Conservation (phyloP, 2,888 invertebrate species). For the Polyploca ridens region DNA sequence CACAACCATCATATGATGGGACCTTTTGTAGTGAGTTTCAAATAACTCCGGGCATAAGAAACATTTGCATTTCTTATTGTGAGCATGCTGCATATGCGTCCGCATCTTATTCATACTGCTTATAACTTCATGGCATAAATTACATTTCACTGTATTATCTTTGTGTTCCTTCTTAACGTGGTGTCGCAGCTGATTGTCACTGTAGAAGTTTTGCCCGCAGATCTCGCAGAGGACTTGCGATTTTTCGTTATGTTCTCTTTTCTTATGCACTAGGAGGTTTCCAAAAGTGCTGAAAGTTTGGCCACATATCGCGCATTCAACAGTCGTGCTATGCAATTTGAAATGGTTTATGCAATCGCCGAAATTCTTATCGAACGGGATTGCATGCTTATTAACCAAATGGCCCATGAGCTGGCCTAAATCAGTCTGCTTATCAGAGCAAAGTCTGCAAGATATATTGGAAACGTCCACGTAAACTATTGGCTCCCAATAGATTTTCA, state of each 20-base stretch:
- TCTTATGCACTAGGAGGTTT: constrained; percentile 45
- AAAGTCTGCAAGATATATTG: constrained; percentile 36
- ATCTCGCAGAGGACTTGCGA: constrained; percentile 45
- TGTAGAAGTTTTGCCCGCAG: constrained; percentile 48
- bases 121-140: constrained; percentile 50
- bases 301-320: constrained; percentile 45
- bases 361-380: constrained; percentile 28
- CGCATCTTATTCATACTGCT: constrained; percentile 50
- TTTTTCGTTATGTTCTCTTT: constrained; percentile 39
- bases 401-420: constrained; percentile 36
- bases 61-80: constrained; percentile 41
- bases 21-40: constrained; percentile 42
- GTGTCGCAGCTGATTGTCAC: constrained; percentile 31
- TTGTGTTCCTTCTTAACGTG: constrained; percentile 44
- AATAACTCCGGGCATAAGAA: constrained; percentile 33
- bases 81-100: constrained; percentile 48
- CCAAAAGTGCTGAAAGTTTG: constrained; percentile 40
- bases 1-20: constrained; percentile 35
- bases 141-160: constrained; percentile 39
- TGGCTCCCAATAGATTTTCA: constrained; percentile 39
- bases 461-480: constrained; percentile 41
- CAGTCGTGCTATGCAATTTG: constrained; percentile 25
- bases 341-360: constrained; percentile 23
- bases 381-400: constrained; percentile 31
- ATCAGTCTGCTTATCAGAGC: constrained; percentile 22